These are phyloP conservation scores for Anoplophora glabripennis DNA, from an alignment of 1,140 invertebrate species.

Conservation along the genomic window DNA sequence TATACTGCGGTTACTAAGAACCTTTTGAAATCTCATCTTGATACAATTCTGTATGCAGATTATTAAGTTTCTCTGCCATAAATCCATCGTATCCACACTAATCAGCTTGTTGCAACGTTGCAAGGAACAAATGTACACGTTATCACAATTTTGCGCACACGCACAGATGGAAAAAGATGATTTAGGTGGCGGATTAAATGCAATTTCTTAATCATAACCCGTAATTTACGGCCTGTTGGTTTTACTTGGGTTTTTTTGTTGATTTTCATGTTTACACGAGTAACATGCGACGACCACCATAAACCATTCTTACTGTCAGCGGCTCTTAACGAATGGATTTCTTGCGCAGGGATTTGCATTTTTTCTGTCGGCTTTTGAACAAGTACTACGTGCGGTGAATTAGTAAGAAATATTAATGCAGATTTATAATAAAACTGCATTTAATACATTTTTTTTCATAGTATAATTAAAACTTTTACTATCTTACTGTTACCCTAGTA, in stretches of 20 bases:
- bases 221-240: constrained; percentile 20
- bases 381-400: no score
- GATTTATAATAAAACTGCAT: no score
- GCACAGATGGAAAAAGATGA: constrained; percentile 11
- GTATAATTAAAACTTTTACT: no score
- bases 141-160: constrained; percentile 12
- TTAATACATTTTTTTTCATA: no score
- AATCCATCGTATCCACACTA: constrained; percentile 6
- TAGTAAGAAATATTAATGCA: no score
- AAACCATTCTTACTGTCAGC: constrained; percentile 27
- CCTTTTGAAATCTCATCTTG: no score
- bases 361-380: no score
- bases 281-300: constrained; percentile 23
- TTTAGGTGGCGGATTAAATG: constrained; percentile 4
- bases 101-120: constrained; percentile 12
- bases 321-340: constrained; percentile 24
- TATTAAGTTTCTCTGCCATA: not conserved
- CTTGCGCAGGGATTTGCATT: constrained; percentile 1
- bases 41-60: no score
- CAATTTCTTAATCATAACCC: constrained; percentile 20
- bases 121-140: constrained; percentile 4
- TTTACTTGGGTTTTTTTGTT: constrained; percentile 19
- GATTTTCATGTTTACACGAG: constrained; percentile 20
- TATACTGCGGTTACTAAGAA: no score
- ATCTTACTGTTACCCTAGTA: no score